Evolutionary conservation across 2,113 vertebrate genomes (phyloP), one percentile per base, ranked within the genome.

Genomic region (Stegastes partitus): DNA sequence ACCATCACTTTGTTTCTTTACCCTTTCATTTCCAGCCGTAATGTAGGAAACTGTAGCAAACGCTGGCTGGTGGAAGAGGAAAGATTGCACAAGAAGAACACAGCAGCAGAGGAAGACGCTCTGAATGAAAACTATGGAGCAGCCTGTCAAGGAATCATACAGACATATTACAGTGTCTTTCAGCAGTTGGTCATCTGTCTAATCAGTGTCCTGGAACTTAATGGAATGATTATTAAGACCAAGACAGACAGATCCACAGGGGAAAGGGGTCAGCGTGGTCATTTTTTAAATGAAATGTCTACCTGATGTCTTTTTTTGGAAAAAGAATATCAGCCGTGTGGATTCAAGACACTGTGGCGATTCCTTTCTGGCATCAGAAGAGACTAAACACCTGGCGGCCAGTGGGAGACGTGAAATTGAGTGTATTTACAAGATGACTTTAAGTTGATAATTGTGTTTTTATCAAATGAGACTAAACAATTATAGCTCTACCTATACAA

Each of bases 141-240:
- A 55, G 74, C 78, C 71, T 87, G 82, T 87, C 73, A 77, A 44
- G 42, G 70, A 87, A 63, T 73, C 67, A 72, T 4, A 79, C 28
- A 45, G 67, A 90, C 70, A 61, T 79, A 83, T 56, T 59, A 66
- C 47, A 63, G 61, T 12, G 14, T 91, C 92, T 92, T 86, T 94
- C 91, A 92, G 63, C 92, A 90, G 86, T 50, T 84, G 74, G 82
- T 86, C 88, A 93, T 93, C 81, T 85, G 73, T 74, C 76, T 81
- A 69, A 89, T 86, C 70, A 76, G 71, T 7, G 50, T 39, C 65
- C 81, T 67, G 37, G 56, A 80, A 79, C 12, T 37, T 81, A 65
- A 83, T 75, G 66, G 79, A 76, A 78, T 49, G 54, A 68, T 89
- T 82, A 90, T 81, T 81, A 81, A 86, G 79, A 82, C 61, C 55